Base-by-base conservation (phyloP, 2,888 invertebrate genomes). In the Bhutanitis thaidina region DNA sequence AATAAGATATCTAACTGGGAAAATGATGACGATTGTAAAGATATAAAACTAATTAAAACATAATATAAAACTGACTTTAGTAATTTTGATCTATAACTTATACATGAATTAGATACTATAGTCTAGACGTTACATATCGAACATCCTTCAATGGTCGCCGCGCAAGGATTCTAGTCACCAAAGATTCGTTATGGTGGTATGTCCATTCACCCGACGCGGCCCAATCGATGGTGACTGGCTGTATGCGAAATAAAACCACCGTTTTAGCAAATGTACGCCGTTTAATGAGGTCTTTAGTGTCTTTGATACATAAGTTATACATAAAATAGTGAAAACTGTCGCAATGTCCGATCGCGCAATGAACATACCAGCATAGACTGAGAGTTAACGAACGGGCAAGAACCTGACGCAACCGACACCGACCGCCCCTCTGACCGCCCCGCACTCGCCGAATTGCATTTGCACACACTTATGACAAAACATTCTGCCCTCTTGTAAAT, bases 201-300 rank as follows among this genome's bases (percentile, higher is more conserved):
- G 88, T 86, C 82, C 86, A 81, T 77, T 68, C 53, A 30, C 10
- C 30, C n/a, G 36, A 36, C 58, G 66, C 54, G 53, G 56, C 51
- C 43, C 57, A 58, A 63, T 64, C 70, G 53, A 65, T 64, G 73
- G 71, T 67, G 69, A 62, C 65, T 54, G 30, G 10, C 10, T 56
- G 55, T 40, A 58, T 54, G 56, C 57, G 65, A 87, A 88, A 88
- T 87, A 83, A 88, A 88, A 88, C 86, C 72, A 80, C 74, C 59
- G 54, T 62, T 63, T 69, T 76, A 78, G 74, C 77, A 79, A 80
- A 80, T 75, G 76, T 76, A 86, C 76, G 81, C 74, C 64, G 72
- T 85, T 88, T 87, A 88, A 88, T 86, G 77, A 81, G 72, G 78
- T 83, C 75, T 77, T n/a, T 84, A 75, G 70, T 77, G 74, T 77